These are phyloP conservation scores for Perizoma flavofasciatum DNA, from an alignment of 2,888 invertebrate species.

Conservation along the genomic window DNA sequence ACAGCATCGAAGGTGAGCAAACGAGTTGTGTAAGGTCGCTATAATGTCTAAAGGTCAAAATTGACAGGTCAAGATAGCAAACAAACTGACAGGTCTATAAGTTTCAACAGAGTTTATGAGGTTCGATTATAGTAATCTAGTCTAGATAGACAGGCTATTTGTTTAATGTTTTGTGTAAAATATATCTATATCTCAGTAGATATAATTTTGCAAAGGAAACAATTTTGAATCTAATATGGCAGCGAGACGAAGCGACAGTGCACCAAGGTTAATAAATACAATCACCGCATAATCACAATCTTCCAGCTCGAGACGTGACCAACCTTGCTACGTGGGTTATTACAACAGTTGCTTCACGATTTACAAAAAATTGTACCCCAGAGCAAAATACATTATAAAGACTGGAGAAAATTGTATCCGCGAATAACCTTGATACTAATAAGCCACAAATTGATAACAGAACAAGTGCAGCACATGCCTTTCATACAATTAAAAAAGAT, in stretches of 20 bases:
- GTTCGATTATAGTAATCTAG: neutral
- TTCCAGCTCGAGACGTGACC: slow-evolving; percentile 54
- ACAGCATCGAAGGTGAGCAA: slow-evolving; percentile 23
- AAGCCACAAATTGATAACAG: slow-evolving; percentile 25
- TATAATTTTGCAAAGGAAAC: slow-evolving; percentile 1
- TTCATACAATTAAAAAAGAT: slow-evolving; percentile 5
- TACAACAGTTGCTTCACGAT: slow-evolving; percentile 44
- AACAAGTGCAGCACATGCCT: slow-evolving; percentile 15
- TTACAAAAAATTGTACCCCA: slow-evolving; percentile 43
- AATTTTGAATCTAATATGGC: slow-evolving; percentile 14
- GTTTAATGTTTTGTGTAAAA: neutral
- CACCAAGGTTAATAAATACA: slow-evolving; percentile 63
- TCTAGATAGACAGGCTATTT: neutral
- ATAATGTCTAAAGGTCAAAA: slow-evolving; percentile 36
- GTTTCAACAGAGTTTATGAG: slow-evolving; percentile 9
- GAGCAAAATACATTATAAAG: slow-evolving; percentile 26
- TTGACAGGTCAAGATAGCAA: slow-evolving; percentile 36
- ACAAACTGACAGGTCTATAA: slow-evolving; percentile 23
- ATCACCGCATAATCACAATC: slow-evolving; percentile 53
- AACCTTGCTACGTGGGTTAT: slow-evolving; percentile 54
- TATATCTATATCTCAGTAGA: neutral
- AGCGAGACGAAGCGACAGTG: slow-evolving; percentile 39
- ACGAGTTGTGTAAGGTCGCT: slow-evolving; percentile 30
- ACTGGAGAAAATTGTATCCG: slow-evolving; percentile 21
- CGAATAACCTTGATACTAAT: slow-evolving; percentile 29